Percentiles rank a stretch among this genome's conserved stretches.
These are phyloP conservation scores for Agapornis roseicollis DNA, from an alignment of 2,113 vertebrate species.

Conservation along the genomic window DNA sequence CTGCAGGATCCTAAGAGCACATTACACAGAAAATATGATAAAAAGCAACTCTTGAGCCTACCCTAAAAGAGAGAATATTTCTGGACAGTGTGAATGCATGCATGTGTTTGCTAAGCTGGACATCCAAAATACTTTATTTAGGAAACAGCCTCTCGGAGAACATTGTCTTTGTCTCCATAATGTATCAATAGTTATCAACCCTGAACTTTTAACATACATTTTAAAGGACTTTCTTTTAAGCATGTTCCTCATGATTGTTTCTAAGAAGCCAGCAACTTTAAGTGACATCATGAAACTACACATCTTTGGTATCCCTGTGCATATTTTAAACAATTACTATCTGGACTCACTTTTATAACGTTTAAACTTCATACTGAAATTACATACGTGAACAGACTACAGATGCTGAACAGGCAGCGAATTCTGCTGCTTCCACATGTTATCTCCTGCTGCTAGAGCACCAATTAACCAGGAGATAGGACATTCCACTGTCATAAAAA, in stretches of 20 bases:
- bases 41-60: background rate
- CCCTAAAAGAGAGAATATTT: background rate
- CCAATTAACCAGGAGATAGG: slow-evolving; percentile 37
- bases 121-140: background rate
- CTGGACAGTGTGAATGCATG: background rate
- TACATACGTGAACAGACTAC: background rate
- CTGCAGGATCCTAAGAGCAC: background rate
- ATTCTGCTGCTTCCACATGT: slow-evolving; percentile 6
- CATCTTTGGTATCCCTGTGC: background rate
- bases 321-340: background rate
- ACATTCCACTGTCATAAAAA: slow-evolving; percentile 1
- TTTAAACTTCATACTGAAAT: background rate
- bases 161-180: background rate
- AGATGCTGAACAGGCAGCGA: slow-evolving; percentile 20
- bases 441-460: slow-evolving; percentile 24
- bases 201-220: background rate
- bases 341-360: background rate
- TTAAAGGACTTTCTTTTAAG: background rate
- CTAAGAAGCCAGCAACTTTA: background rate
- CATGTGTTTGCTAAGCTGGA: background rate
- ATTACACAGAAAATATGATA: background rate
- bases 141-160: background rate
- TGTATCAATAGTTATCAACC: background rate
- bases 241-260: background rate
- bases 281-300: background rate